A percentile compares a stretch with the other conserved stretches of the same genome.
Evolutionary conservation across 2,888 invertebrate species (phyloP).

Genomic region (Lysandra bellargus): DNA sequence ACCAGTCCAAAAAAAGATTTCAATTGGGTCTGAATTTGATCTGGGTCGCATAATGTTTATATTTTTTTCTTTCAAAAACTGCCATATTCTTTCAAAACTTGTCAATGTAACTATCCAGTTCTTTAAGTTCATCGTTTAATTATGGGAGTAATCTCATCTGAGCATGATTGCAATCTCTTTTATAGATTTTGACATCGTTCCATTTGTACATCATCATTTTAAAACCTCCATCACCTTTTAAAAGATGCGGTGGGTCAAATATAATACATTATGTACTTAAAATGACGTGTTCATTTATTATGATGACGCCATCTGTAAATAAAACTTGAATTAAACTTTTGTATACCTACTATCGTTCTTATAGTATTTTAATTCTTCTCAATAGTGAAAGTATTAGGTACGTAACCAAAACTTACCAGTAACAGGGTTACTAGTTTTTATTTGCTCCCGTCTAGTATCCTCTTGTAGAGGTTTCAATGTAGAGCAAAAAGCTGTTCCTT

Average conservation of each 20-base stretch:
- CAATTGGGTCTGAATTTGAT: conserved; percentile 36
- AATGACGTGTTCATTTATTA: no score
- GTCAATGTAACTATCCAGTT: conserved; percentile 17
- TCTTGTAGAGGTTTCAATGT: no score
- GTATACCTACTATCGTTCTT: no score
- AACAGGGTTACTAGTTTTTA: no score
- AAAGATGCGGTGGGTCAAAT: conserved; percentile 38
- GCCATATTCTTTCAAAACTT: conserved; percentile 19
- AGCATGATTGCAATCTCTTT: conserved; percentile 37
- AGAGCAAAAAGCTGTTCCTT: no score
- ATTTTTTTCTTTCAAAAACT: conserved; percentile 16
- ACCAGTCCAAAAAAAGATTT: conserved; percentile 45
- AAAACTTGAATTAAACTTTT: no score
- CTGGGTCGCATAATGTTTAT: conserved; percentile 35
- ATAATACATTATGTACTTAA: conserved; percentile 23
- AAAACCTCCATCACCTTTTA: no score
- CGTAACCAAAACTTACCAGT: no score
- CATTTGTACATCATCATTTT: neutral
- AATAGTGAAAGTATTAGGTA: no score
- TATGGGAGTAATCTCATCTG: conserved; percentile 33
- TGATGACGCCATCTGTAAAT: no score
- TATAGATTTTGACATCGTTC: conserved; percentile 40
- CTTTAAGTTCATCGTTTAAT: conserved; percentile 35
- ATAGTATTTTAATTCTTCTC: no score
- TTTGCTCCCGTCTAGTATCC: no score